Conservation (phyloP, 2,113 vertebrate species). For the Antennarius striatus region DNA sequence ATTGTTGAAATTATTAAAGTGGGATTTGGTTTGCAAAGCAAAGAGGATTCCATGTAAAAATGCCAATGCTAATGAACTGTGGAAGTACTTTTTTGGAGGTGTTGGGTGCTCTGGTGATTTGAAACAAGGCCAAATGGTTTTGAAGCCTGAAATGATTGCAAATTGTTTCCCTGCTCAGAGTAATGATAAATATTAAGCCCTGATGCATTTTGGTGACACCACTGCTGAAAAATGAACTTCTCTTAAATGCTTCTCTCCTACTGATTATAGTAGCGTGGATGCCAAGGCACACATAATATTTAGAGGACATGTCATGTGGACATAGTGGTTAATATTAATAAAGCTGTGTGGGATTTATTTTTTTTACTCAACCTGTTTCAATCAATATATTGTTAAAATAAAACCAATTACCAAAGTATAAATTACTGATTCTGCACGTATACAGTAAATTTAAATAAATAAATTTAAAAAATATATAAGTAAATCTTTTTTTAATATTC, state of each 20-base stretch:
- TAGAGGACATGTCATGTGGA: too few species aligned
- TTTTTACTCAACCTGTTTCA: too few species aligned
- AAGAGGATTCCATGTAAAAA: neutral
- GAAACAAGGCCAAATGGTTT: conserved; percentile 8
- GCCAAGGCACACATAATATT: neutral
- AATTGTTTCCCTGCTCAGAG: conserved; percentile 1
- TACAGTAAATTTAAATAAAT: too few species aligned
- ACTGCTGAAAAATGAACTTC: conserved; percentile 1
- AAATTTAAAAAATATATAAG: too few species aligned
- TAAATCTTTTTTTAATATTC: too few species aligned
- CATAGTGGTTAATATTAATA: too few species aligned
- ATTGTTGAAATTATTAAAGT: conserved; percentile 6
- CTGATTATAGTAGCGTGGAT: conserved; percentile 4
- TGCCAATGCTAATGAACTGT: neutral
- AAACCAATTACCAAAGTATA: too few species aligned
- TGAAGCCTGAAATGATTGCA: neutral
- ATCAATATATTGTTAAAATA: too few species aligned
- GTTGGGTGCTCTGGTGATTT: neutral
- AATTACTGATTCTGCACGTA: too few species aligned
- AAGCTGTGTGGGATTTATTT: too few species aligned
- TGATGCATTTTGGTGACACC: conserved; percentile 8
- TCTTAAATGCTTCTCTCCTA: neutral
- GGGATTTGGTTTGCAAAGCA: neutral
- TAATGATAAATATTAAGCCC: neutral
- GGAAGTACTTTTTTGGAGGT: neutral